Conservation (phyloP, 2,113 vertebrate genomes). For the Pteropus alecto region DNA sequence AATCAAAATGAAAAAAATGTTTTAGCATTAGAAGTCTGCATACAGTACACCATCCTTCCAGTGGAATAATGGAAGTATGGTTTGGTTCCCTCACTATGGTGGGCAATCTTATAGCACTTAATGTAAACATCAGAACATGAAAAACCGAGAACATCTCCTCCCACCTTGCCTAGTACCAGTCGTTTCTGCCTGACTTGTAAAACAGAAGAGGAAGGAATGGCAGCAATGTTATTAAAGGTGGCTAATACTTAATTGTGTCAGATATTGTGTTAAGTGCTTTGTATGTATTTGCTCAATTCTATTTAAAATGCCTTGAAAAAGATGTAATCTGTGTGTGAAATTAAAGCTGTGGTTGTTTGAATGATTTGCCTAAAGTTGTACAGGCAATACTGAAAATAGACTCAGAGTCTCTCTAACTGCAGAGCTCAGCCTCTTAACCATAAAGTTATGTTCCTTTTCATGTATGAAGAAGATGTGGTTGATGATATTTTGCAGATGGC, state of each 20-base stretch:
- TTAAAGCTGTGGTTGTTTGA: background rate
- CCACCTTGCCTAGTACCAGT: background rate
- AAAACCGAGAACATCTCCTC: background rate
- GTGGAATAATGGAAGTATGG: background rate
- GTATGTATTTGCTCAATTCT: background rate
- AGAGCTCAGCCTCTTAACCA: background rate
- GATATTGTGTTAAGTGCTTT: background rate
- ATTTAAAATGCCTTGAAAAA: slow-evolving; percentile 2
- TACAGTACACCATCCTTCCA: background rate
- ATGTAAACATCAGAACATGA: background rate
- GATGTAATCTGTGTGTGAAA: background rate
- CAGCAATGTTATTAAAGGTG: background rate
- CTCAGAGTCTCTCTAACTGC: background rate
- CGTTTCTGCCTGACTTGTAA: background rate
- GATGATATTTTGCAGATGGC: background rate
- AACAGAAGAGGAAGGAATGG: background rate
- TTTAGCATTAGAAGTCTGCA: background rate
- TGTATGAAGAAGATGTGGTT: background rate
- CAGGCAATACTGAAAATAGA: background rate
- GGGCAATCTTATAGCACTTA: background rate
- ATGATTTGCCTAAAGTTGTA: background rate
- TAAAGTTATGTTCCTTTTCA: background rate
- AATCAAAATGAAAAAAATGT: slow-evolving; percentile 35
- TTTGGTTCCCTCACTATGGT: background rate
- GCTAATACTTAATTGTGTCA: background rate